These are phyloP conservation scores for Hyposoter dolosus DNA, from an alignment of 2,888 invertebrate species.

Conservation along the genomic window DNA sequence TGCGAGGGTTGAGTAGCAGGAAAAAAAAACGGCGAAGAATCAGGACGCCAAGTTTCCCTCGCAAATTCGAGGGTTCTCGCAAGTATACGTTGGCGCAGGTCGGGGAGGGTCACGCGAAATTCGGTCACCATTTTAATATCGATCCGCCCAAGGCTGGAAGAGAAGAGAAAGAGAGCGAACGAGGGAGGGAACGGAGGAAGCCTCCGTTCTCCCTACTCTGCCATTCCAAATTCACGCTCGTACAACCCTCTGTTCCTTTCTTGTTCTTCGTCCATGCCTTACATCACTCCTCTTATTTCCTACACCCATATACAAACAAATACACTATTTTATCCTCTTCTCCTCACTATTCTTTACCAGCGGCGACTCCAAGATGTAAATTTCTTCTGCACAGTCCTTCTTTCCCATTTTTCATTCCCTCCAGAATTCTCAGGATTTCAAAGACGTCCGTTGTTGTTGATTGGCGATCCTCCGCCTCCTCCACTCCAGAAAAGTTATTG, in stretches of 20 bases:
- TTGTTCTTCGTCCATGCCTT: constrained; percentile 27
- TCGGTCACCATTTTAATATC: constrained; percentile 85
- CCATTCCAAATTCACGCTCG: constrained; percentile 67
- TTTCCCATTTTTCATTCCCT: not conserved
- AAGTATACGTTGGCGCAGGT: constrained; percentile 81
- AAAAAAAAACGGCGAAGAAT: constrained; percentile 41
- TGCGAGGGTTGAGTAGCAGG: constrained; percentile 54
- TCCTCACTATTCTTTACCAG: not conserved
- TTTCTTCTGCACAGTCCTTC: not conserved
- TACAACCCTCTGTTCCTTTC: constrained; percentile 28
- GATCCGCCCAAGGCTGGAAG: constrained; percentile 76
- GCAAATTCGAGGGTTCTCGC: constrained; percentile 56
- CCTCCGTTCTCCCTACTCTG: constrained; percentile 44
- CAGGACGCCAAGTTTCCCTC: constrained; percentile 53
- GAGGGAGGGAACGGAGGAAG: constrained; percentile 35
- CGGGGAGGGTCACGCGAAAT: constrained; percentile 80
- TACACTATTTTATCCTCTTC: not conserved
- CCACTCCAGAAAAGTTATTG: not conserved
- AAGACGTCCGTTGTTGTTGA: not conserved
- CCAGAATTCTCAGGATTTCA: not conserved
- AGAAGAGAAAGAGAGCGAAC: constrained; percentile 8
- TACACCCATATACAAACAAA: not conserved
- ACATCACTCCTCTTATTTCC: not conserved
- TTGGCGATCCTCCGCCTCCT: not conserved
- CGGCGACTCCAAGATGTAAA: not conserved